Percentiles rank a stretch among this genome's conserved stretches.
Conservation (phyloP, 2,888 invertebrate genomes). For the Torymus tubicola region DNA sequence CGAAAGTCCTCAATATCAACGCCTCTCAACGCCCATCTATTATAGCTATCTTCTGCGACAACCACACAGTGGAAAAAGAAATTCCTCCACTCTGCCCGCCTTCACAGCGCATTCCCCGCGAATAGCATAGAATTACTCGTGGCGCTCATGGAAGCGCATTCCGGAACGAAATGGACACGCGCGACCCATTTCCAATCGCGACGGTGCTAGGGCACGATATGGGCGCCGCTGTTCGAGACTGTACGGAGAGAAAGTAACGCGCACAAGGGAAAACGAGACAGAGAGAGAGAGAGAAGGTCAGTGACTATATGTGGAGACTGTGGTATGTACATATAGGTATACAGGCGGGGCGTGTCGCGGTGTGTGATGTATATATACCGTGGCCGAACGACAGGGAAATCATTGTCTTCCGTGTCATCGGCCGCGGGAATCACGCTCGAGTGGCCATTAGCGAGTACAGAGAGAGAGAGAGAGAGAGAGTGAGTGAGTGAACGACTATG, state of each 20-base stretch:
- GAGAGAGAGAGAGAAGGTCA: not conserved
- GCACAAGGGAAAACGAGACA: not conserved
- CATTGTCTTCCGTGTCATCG: slow-evolving; percentile 56
- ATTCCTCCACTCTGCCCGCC: too few relatives aligned
- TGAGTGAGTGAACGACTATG: not conserved
- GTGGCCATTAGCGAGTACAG: slow-evolving; percentile 42
- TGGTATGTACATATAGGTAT: not conserved
- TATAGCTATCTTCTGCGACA: too few relatives aligned
- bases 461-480: not conserved
- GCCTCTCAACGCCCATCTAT: too few relatives aligned
- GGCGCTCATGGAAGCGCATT: slow-evolving; percentile 13
- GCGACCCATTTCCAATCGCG: slow-evolving; percentile 9
- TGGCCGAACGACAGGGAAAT: slow-evolving; percentile 42
- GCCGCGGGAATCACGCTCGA: slow-evolving; percentile 56
- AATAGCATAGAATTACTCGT: slow-evolving; percentile 33
- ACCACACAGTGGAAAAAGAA: too few relatives aligned
- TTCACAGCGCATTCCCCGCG: not conserved
- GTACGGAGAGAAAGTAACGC: too few relatives aligned
- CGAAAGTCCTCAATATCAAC: too few relatives aligned
- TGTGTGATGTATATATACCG: not conserved
- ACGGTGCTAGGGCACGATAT: not conserved
- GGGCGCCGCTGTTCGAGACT: not conserved
- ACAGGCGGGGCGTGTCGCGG: not conserved
- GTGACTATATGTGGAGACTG: not conserved
- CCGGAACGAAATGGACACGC: not conserved